Base-by-base conservation (phyloP, 2,888 invertebrate genomes). In the Hypomecis punctinalis region DNA sequence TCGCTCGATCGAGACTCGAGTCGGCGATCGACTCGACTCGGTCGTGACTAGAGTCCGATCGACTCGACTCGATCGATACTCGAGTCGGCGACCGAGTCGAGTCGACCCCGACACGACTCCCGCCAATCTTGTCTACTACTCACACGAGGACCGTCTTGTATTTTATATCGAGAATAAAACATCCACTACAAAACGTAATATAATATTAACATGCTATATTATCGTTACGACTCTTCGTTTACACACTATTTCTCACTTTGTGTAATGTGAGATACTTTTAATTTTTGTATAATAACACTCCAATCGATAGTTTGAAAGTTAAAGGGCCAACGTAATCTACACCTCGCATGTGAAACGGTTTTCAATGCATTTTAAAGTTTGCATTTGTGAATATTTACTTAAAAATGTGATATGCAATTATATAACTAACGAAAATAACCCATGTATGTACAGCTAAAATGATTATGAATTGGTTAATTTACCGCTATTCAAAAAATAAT, bases 141-240 rank as follows among this genome's bases (percentile, higher is more conserved):
- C 74, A 69, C 73, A 70, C 72, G 67, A 77, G 73, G 62, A 76
- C 72, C 76, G 74, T 66, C 73, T 67, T 76, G 66, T 79, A 81
- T 81, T 74, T 73, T 79, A 64, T 80, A 78, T 80, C 77, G 77
- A 84, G 76, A 83, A 82, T 86, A 84, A 87, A 89, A 90, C 83
- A 84, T 88, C 81, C 79, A 85, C 90, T 90, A 90, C 89, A 85
- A 89, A 91, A 90, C 88, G 82, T 88, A 90, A 85, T 87, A 86
- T 83, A 85, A 87, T 86, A 84, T 83, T 85, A 82, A 84, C 77
- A 77, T 74, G 73, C 73, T 77, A 76, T 71, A 71, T 75, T 76
- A 57, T 63, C 57, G 57, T 60, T 66, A 69, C 42, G 46, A 61
- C 57, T 35, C 68, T 68, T 59, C 56, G 45, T 65, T 69, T 57